Conservation (phyloP, 35 echinoderm and acorn worm species). For the Strongylocentrotus purpuratus region DNA sequence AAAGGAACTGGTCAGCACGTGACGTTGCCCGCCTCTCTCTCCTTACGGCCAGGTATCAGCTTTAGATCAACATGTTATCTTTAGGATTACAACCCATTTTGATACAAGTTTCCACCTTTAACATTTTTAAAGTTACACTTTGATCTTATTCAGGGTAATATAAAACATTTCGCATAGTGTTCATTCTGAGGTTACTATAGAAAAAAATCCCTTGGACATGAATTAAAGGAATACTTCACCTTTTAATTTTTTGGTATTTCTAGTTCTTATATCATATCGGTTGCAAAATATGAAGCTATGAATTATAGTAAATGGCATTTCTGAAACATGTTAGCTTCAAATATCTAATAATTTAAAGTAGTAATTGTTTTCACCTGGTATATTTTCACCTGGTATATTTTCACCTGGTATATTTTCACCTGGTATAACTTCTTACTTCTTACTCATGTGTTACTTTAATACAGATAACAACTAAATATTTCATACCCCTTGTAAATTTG, state of each 20-base stretch:
- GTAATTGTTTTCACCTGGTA: no score
- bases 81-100: not conserved
- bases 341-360: no score
- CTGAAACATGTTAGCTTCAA: no score
- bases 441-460: no score
- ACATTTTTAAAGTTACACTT: not conserved
- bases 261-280: no score
- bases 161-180: not conserved
- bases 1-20: not conserved
- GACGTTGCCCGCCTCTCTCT: not conserved
- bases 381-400: no score
- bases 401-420: no score
- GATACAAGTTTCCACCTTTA: not conserved
- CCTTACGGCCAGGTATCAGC: not conserved
- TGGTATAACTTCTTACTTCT: no score
- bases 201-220: not conserved
- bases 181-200: not conserved
- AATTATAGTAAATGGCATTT: no score
- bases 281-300: no score
- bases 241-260: not conserved
- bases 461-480: no score
- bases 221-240: not conserved
- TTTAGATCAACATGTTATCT: slow-evolving; percentile 19
- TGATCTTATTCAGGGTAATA: not conserved
- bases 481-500: no score